These are phyloP conservation scores for Mus spicilegus DNA, from an alignment of 2,113 vertebrate genomes.

Conservation along the genomic window DNA sequence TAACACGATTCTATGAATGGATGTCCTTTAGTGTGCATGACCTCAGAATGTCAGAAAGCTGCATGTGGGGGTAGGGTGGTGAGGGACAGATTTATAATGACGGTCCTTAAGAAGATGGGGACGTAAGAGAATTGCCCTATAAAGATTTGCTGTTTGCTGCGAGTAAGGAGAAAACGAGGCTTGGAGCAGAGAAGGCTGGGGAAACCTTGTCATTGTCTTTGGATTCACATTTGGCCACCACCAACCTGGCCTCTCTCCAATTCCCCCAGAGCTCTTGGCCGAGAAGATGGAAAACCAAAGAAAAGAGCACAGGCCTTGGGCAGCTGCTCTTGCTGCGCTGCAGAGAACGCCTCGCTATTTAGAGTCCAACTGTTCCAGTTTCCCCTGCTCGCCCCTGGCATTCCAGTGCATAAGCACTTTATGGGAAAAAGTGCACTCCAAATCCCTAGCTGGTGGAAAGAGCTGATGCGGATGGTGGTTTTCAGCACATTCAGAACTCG, in stretches of 20 bases:
- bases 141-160: not conserved
- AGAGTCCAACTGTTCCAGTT: slow-evolving; percentile 62
- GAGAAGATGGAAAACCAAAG: slow-evolving; percentile 65
- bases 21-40: not conserved
- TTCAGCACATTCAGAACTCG: not conserved
- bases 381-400: slow-evolving; percentile 24
- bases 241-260: slow-evolving; percentile 63
- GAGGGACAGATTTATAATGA: not conserved
- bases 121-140: not conserved
- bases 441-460: not conserved
- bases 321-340: slow-evolving; percentile 51
- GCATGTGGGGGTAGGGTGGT: not conserved
- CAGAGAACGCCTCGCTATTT: slow-evolving; percentile 51
- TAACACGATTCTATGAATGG: not conserved
- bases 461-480: not conserved
- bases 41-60: not conserved
- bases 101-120: not conserved
- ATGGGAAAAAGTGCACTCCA: slow-evolving; percentile 11
- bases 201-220: slow-evolving; percentile 47
- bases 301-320: slow-evolving; percentile 68
- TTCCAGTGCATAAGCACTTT: slow-evolving; percentile 10
- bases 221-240: slow-evolving; percentile 51
- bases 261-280: slow-evolving; percentile 73
- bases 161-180: not conserved
- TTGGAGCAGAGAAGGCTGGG: not conserved